Percentiles rank a stretch among this genome's conserved stretches.
Conservation (phyloP, 1,140 invertebrate genomes). For the Dreissena rostriformis region DNA sequence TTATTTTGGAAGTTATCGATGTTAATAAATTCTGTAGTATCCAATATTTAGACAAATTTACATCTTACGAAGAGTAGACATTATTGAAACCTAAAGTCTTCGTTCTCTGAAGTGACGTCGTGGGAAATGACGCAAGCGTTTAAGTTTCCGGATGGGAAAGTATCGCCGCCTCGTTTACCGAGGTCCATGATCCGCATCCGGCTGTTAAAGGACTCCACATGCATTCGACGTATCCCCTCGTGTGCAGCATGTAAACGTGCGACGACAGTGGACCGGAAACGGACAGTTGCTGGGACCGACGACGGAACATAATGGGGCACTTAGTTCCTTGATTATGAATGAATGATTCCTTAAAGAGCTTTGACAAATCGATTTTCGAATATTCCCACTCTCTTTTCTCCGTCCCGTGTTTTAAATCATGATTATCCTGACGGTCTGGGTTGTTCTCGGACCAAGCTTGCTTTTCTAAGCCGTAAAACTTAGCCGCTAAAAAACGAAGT, state of each 20-base stretch:
- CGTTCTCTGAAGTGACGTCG: no score
- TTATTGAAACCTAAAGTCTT: no score
- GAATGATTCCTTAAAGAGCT: no score
- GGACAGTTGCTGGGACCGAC: conserved; percentile 47
- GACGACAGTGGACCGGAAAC: conserved; percentile 50
- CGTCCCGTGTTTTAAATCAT: background rate
- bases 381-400: background rate
- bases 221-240: conserved; percentile 29
- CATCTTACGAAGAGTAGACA: no score
- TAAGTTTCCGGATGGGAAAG: background rate
- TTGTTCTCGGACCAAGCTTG: no score
- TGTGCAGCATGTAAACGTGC: conserved; percentile 39
- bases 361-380: background rate
- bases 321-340: no score
- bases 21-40: no score
- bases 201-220: conserved; percentile 18
- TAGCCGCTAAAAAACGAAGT: no score
- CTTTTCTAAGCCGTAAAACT: no score
- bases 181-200: conserved; percentile 41
- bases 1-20: no score
- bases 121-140: no score
- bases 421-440: background rate
- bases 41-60: no score
- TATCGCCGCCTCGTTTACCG: conserved; percentile 27
- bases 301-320: background rate